Evolutionary conservation across 2,888 invertebrate genomes (phyloP), one percentile per base, ranked within the genome.

Genomic region (Mythimna ferrago): DNA sequence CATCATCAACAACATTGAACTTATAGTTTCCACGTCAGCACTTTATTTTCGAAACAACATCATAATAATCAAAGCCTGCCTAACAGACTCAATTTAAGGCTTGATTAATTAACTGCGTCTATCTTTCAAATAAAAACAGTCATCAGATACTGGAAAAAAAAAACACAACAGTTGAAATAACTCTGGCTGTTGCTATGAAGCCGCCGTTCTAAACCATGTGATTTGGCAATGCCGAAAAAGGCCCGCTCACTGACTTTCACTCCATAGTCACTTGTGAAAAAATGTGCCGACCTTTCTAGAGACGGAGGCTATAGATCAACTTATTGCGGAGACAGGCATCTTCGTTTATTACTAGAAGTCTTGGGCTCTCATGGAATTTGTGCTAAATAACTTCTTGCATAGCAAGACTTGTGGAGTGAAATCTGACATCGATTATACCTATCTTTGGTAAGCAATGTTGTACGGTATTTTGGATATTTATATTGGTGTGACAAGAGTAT

Each of bases 181-280:
- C 54, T 62, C 57, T 41, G 35, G 35, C 81, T 86, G 88, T 89
- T 88, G 81, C 87, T 67, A 86, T 75, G 82, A 73, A 64, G 66
- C 78, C 80, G 71, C 82, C 88, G 74, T 89, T 90, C 90, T 90
- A 91, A 90, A 78, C 84, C 77, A 80, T 60, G 88, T 88, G 89
- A 92, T 94, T 93, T 92, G 93, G 93, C 93, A 92, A 92, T 87
- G 89, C 90, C 92, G 91, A 94, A 93, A 92, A 91, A 89, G 88
- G 85, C 87, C 88, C 92, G 90, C 84, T 93, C 92, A 89, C 91
- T 81, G 82, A 93, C 94, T 95, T 95, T 95, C 95, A 93, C 94
- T 92, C 87, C 86, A 82, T 88, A 90, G 89, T 79, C 86, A 89
- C 89, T 89, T 87, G 92, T 92, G 90, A 92, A 94, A 95, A 94